These are phyloP conservation scores for Chloroceryle aenea DNA, from an alignment of 2,113 vertebrate genomes.

Conservation along the genomic window DNA sequence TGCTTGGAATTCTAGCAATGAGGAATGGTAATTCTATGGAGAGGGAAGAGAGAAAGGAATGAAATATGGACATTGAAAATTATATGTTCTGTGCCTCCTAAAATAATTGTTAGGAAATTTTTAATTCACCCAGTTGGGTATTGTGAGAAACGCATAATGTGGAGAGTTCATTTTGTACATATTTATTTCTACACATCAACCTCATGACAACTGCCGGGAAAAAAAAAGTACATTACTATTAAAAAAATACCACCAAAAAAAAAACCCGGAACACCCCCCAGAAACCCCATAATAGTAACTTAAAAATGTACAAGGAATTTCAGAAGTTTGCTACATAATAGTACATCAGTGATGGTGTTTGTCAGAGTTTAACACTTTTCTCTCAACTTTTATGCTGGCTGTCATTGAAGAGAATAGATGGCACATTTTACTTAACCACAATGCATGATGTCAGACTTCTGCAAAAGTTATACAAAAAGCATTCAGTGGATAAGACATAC, in stretches of 20 bases:
- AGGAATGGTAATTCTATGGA: not conserved
- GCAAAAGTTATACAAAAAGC: not conserved
- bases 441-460: not conserved
- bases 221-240: not conserved
- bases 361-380: not conserved
- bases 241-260: not conserved
- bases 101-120: not conserved
- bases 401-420: not conserved
- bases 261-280: fast-evolving
- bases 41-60: not conserved
- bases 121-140: not conserved
- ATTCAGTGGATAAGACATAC: not conserved
- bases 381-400: not conserved
- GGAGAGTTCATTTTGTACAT: not conserved
- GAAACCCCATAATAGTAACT: fast-evolving
- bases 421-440: not conserved
- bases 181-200: not conserved
- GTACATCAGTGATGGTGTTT: not conserved
- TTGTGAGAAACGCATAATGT: not conserved
- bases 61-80: not conserved
- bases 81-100: not conserved
- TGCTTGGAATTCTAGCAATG: not conserved
- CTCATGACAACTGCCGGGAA: not conserved
- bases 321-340: not conserved
- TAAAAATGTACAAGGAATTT: not conserved